These are phyloP conservation scores for Eremophila alpestris DNA, from an alignment of 2,797 vertebrate species.

Conservation along the genomic window DNA sequence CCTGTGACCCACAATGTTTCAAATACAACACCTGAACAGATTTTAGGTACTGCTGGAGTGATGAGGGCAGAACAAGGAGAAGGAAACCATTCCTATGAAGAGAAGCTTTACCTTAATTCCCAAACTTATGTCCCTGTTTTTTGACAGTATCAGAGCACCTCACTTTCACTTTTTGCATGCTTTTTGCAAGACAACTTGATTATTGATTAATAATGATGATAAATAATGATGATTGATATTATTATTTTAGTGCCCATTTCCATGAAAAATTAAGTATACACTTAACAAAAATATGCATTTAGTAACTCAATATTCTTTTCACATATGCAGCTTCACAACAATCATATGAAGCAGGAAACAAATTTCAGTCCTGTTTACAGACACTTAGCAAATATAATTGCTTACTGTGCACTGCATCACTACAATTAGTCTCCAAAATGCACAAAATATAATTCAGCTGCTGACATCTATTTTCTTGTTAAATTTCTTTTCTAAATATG, in stretches of 20 bases:
- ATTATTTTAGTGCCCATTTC: not conserved
- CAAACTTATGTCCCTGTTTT: not conserved
- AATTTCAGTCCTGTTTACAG: not conserved
- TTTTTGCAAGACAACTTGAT: not conserved
- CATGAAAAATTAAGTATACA: not conserved
- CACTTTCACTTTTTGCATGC: not conserved
- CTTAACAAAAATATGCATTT: not conserved
- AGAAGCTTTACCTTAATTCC: not conserved
- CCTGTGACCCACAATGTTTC: not conserved
- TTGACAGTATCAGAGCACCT: not conserved
- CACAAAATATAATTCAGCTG: not conserved
- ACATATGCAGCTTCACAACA: not conserved
- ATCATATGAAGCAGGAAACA: not conserved
- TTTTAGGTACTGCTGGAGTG: not conserved
- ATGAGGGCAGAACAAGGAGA: not conserved
- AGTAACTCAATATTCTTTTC: not conserved
- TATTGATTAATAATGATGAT: no score
- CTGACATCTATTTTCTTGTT: not conserved
- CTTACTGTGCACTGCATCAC: not conserved
- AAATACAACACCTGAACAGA: not conserved
- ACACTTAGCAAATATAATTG: not conserved
- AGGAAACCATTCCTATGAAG: not conserved
- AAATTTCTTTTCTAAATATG: not conserved
- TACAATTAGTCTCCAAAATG: not conserved
- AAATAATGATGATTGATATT: no score